Evolutionary conservation across 2,888 invertebrate species (phyloP), one percentile per base, ranked within the genome.

Genomic region (Electrophaes corylata): DNA sequence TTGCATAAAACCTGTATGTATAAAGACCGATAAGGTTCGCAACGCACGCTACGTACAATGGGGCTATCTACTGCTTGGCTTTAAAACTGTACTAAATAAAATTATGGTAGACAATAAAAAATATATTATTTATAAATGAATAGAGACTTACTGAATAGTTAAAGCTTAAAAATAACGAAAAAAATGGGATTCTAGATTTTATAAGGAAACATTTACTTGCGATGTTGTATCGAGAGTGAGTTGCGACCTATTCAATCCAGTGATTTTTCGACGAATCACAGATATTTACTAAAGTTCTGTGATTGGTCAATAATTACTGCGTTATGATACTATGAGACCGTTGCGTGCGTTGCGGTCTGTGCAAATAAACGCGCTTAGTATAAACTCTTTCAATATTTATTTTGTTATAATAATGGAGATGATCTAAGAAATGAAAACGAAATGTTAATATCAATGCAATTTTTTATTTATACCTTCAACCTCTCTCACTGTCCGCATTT

Each of bases 391-490:
- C 67, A 80, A 83, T 86, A 76, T 76, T 81, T 76, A 79, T 80
- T 79, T 66, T 64, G 72, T 69, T 69, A 64, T 70, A 65, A 60
- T 60, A 60, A 44, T 68, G 60, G 65, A 58, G 60, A 52, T 53
- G 33, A 60, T 62, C 40, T 59, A 56, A 57, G 66, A 77, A 88
- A 86, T 84, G 75, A 90, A 86, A 88, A 60, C 49, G 70, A 75
- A 76, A 70, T 70, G 71, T 81, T 76, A 76, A 79, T 84, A 81
- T 84, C 79, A 83, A 86, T 89, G 84, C 84, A 88, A 86, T 79
- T 87, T 88, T 91, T 88, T 87, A 84, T 85, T 91, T 81, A 86
- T 88, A 84, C 88, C 87, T 86, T 84, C 86, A 81, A 89, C 91
- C 88, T 86, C 83, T 79, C 81, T 71, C 69, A 78, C 79, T 77